These are phyloP conservation scores for Spondyliosoma cantharus DNA, from an alignment of 2,797 vertebrate species.

Conservation along the genomic window DNA sequence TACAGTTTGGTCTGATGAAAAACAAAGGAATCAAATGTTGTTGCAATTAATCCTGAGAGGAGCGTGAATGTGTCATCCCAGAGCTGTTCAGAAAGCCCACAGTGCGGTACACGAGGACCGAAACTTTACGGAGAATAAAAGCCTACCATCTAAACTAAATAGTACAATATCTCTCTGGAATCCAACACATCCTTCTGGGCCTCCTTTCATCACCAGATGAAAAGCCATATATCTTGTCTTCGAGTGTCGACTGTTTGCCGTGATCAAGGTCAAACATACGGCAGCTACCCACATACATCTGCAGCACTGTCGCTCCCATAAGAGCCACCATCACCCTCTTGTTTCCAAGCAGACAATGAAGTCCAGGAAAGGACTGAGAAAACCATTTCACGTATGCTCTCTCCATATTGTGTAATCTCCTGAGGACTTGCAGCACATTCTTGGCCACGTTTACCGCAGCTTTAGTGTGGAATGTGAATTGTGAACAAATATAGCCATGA, in stretches of 20 bases:
- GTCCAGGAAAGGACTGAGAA: not conserved
- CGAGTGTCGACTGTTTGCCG: constrained; percentile 3
- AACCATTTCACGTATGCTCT: constrained; percentile 26
- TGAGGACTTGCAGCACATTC: constrained; percentile 38
- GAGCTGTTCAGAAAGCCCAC: not conserved
- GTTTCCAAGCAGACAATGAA: constrained; percentile 30
- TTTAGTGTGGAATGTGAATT: constrained; percentile 33
- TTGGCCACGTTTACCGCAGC: constrained; percentile 13
- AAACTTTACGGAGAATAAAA: constrained; percentile 9
- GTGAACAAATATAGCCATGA: constrained; percentile 55
- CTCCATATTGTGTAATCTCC: constrained; percentile 37
- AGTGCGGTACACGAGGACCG: not conserved
- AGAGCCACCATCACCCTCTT: not conserved
- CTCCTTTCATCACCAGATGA: constrained; percentile 20
- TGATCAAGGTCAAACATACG: constrained; percentile 47
- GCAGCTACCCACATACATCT: constrained; percentile 18
- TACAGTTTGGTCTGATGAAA: not conserved
- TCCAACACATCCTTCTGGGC: constrained; percentile 5
- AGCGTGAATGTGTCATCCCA: not conserved
- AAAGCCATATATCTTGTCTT: constrained; percentile 21
- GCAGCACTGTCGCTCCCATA: not conserved
- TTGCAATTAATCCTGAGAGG: not conserved
- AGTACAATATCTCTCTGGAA: constrained; percentile 4
- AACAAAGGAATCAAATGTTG: not conserved
- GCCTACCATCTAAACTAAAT: constrained; percentile 16